Evolutionary conservation across 2,797 vertebrate species (phyloP).

Genomic region (Hybognathus amarus): DNA sequence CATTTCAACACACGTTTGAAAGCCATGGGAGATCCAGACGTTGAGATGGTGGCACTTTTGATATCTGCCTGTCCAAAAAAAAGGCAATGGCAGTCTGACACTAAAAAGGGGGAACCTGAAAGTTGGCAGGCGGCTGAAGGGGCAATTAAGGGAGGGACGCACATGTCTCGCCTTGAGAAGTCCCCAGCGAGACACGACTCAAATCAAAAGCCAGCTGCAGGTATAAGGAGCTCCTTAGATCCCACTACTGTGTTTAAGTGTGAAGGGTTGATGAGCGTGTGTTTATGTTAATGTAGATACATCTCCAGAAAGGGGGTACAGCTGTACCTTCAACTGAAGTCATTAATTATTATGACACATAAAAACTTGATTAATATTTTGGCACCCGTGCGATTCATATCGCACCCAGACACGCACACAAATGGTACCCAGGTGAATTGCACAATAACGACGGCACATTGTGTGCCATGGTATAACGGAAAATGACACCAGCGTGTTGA

Average conservation of each 20-base stretch:
- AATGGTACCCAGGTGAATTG: slow-evolving; percentile 33
- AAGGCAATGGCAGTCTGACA: slow-evolving; percentile 55
- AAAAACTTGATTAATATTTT: slow-evolving; percentile 64
- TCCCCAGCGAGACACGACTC: slow-evolving; percentile 69
- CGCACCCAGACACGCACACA: slow-evolving; percentile 49
- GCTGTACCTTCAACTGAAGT: slow-evolving; percentile 73
- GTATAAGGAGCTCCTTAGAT: slow-evolving; percentile 60
- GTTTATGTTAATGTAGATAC: slow-evolving; percentile 48
- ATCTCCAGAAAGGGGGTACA: slow-evolving; percentile 60
- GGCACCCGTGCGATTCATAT: slow-evolving; percentile 49
- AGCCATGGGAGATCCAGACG: slow-evolving; percentile 69
- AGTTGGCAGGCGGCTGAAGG: slow-evolving; percentile 60
- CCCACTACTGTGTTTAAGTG: slow-evolving; percentile 38
- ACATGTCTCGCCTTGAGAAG: slow-evolving; percentile 68
- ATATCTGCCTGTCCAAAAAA: slow-evolving; percentile 27
- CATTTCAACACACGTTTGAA: slow-evolving; percentile 69
- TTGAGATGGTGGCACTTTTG: slow-evolving; percentile 50
- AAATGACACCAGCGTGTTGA: slow-evolving; percentile 61
- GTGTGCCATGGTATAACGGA: slow-evolving; percentile 50
- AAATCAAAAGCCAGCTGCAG: slow-evolving; percentile 79
- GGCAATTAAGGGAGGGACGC: slow-evolving; percentile 74
- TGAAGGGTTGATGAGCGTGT: slow-evolving; percentile 32
- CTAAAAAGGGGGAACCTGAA: slow-evolving; percentile 61
- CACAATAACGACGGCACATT: slow-evolving; percentile 56
- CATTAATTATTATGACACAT: slow-evolving; percentile 73